Conservation (phyloP, 2,888 invertebrate genomes). For the Sinhomidia bicolor region DNA sequence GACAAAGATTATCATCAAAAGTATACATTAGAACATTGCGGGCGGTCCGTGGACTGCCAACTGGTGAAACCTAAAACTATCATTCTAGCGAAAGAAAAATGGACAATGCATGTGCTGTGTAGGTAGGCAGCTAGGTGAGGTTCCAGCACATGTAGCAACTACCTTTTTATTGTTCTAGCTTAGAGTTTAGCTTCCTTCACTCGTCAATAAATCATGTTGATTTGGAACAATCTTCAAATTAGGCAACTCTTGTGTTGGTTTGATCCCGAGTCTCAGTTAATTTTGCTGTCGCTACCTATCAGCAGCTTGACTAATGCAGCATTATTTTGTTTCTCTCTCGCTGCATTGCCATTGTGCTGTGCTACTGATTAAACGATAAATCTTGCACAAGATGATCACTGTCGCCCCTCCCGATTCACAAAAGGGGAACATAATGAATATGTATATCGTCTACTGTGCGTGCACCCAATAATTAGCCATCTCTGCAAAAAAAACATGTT, state of each 20-base stretch:
- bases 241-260: not conserved
- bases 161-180: not conserved
- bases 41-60: not conserved
- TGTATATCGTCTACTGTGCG: not conserved
- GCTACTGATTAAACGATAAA: not conserved
- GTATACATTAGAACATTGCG: not conserved
- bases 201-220: constrained; percentile 43
- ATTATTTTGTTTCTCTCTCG: not conserved
- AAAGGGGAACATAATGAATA: not conserved
- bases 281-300: not conserved
- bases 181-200: not conserved
- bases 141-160: too few species aligned
- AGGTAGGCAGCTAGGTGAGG: too few species aligned
- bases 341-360: not conserved
- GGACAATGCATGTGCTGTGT: too few species aligned
- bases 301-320: not conserved
- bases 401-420: not conserved
- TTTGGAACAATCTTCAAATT: not conserved
- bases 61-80: constrained; percentile 21
- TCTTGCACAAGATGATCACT: not conserved
- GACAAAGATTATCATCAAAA: not conserved
- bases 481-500: too few species aligned
- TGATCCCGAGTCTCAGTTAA: not conserved
- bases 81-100: not conserved
- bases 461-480: not conserved